These are phyloP conservation scores for Galemys pyrenaicus DNA, from an alignment of 2,113 vertebrate species.

Conservation along the genomic window DNA sequence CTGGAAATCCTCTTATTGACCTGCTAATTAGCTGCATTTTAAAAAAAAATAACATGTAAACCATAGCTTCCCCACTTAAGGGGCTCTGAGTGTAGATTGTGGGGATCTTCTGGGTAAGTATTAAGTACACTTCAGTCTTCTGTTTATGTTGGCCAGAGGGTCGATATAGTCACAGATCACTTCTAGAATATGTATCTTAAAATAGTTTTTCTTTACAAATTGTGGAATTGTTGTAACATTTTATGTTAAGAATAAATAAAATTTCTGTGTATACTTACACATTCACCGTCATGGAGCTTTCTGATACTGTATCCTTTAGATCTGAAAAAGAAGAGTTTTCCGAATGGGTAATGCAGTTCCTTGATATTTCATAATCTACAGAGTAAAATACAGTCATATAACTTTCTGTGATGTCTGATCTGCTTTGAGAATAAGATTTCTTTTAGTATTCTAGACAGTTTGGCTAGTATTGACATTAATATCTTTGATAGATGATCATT, in stretches of 20 bases:
- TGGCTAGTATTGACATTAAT: not conserved
- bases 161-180: not conserved
- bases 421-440: not conserved
- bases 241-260: not conserved
- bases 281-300: slow-evolving; percentile 47
- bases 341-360: not conserved
- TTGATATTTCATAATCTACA: not conserved
- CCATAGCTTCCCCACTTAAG: not conserved
- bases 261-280: slow-evolving; percentile 53
- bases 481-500: not conserved
- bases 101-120: not conserved
- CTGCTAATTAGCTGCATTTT: not conserved
- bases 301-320: not conserved
- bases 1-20: not conserved
- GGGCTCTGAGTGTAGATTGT: not conserved
- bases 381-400: not conserved
- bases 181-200: not conserved
- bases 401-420: not conserved
- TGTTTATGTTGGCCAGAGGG: not conserved
- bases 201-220: not conserved
- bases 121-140: not conserved
- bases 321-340: slow-evolving; percentile 47
- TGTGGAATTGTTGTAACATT: not conserved
- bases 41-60: not conserved
- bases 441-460: not conserved